Evolutionary conservation across 2,888 invertebrate species (phyloP).

Genomic region (Tetranychus piercei): DNA sequence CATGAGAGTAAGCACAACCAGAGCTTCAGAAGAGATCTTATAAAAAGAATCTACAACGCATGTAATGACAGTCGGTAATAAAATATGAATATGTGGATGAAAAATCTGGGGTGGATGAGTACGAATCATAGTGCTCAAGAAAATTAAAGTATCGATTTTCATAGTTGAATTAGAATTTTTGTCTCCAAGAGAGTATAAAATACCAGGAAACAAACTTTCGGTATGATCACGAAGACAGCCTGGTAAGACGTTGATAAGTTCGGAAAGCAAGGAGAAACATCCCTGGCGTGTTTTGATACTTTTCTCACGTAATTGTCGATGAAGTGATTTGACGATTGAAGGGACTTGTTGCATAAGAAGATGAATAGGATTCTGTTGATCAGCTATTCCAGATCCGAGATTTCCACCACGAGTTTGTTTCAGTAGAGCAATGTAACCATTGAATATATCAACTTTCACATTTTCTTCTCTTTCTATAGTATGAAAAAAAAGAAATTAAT

Average conservation of each 20-base stretch:
- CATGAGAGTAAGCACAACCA: slow-evolving; percentile 74
- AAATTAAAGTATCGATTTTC: slow-evolving; percentile 88
- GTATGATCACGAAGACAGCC: slow-evolving; percentile 70
- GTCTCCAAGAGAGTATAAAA: slow-evolving; percentile 20
- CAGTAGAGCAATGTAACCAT: slow-evolving; percentile 79
- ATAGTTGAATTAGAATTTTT: slow-evolving; percentile 45
- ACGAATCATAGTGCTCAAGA: slow-evolving; percentile 62
- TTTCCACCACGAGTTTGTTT: slow-evolving; percentile 58
- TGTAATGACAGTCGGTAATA: slow-evolving; percentile 62
- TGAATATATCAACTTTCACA: slow-evolving; percentile 92
- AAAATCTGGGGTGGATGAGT: slow-evolving; percentile 61
- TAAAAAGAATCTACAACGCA: slow-evolving; percentile 91
- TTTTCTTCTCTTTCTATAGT: slow-evolving; percentile 77
- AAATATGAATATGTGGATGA: slow-evolving; percentile 54
- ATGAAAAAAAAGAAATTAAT: slow-evolving; percentile 16
- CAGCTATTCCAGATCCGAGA: slow-evolving; percentile 27
- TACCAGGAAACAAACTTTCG: slow-evolving; percentile 33
- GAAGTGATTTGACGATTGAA: slow-evolving; percentile 65
- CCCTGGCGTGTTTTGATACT: slow-evolving; percentile 75
- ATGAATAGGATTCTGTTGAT: slow-evolving; percentile 33
- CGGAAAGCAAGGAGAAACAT: slow-evolving; percentile 72
- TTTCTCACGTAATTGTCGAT: slow-evolving; percentile 64
- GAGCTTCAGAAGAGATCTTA: slow-evolving; percentile 91
- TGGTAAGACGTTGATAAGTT: slow-evolving; percentile 69
- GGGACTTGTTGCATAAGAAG: slow-evolving; percentile 43